Evolutionary conservation across 2,113 vertebrate species (phyloP), one percentile per base, ranked within the genome.

Genomic region (Copsychus sechellarum): DNA sequence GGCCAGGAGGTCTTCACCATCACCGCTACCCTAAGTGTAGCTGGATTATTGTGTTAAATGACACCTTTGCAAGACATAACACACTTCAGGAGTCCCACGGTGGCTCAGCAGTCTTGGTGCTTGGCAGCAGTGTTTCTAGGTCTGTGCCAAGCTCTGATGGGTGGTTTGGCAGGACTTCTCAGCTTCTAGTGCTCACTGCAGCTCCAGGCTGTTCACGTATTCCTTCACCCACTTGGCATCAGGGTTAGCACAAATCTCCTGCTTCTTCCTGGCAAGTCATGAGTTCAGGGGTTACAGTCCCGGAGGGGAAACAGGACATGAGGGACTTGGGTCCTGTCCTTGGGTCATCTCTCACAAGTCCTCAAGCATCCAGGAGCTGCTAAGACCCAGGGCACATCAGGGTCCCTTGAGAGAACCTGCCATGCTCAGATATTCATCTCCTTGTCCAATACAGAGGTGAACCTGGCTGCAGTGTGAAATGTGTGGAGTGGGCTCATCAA

Each of bases 211-310:
- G 16, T 94, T 91, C 77, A 96, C 61, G 0, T 96, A 94, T 5
- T 94, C 92, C 66, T 95, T 89, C 83, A 96, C 92, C 92, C 96
- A 97, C 15, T 12, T 80, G 73, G 74, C 47, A 1, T 50, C 43
- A 33, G 91, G 94, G 61, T 90, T 64, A 14, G 96, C 94, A 65
- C 92, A 97, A 47, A 97, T 51, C 72, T 95, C 24, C 8, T 28
- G 14, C 12, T 72, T 17, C 81, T 93, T 96, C 60, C 82, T 91
- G 86, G 47, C n/a, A 53, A 85, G 38, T 26, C 40, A 66, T 9
- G n/a, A 34, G 33, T 36, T 23, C 53, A 42, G 31, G 11, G 5
- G 43, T 96, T 69, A 83, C 34, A 48, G 56, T 18, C 12, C 26
- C 1, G 0, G 13, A 42, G 23, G 4, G 17, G 4, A 12, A 62